Percentiles rank a stretch among this genome's conserved stretches.
Conservation (phyloP, 2,888 invertebrate species). For the Pammene aurita region DNA sequence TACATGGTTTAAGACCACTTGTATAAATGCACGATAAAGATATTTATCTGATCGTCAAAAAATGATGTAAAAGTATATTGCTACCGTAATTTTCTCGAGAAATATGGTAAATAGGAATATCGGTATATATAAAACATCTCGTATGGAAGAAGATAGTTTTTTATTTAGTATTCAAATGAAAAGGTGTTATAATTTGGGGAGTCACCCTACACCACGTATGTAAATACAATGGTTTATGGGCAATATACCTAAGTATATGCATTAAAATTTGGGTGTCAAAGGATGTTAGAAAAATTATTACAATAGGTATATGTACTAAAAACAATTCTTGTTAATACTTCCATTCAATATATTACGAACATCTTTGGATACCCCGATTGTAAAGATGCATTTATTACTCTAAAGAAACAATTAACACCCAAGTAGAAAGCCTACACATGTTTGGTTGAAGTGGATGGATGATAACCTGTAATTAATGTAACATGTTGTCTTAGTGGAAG, state of each 20-base stretch:
- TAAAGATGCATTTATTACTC: conserved; percentile 35
- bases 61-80: conserved; percentile 2
- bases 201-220: conserved; percentile 40
- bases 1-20: conserved; percentile 56
- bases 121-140: background rate
- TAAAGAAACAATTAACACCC: conserved; percentile 30
- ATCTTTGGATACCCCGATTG: conserved; percentile 49
- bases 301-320: background rate
- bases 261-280: conserved; percentile 29
- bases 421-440: conserved; percentile 27
- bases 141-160: background rate
- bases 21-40: conserved; percentile 78
- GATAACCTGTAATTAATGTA: conserved; percentile 39
- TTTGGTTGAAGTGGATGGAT: conserved; percentile 32
- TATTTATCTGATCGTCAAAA: background rate
- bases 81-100: background rate
- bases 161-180: background rate
- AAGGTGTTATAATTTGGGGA: background rate
- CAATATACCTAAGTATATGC: conserved; percentile 23
- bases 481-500: conserved; percentile 76
- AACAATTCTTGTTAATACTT: background rate
- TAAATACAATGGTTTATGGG: conserved; percentile 52
- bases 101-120: background rate
- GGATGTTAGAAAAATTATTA: conserved; percentile 23
- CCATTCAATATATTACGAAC: conserved; percentile 9